Base-by-base conservation (phyloP, 2,797 vertebrate genomes). In the Masticophis lateralis region DNA sequence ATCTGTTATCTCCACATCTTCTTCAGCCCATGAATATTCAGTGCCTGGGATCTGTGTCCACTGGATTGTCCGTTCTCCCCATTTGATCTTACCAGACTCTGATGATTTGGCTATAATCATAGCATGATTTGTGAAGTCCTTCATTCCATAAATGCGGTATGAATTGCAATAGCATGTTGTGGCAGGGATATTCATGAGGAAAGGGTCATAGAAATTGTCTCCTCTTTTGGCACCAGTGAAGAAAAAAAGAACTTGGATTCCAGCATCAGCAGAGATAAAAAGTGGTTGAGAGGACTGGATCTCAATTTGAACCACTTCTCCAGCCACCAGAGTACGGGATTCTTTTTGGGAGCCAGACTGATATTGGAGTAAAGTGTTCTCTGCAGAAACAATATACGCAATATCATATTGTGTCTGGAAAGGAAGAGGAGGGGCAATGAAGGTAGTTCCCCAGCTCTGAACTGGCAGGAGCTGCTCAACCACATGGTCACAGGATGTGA, bases 381-480 rank as follows among this genome's bases (percentile, higher is more conserved):
- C 55, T 56, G 55, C 55, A 4, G 55, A 97, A 93, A 96, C 96
- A 55, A 98, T 18, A 32, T 96, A 98, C 37, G 98, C 1, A 0
- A 95, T 97, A 57, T 98, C 98, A 3, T 51, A 95, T 0, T 13
- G 95, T 0, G 0, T 94, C 95, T 98, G 93, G 0, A 96, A 97
- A n/a, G 90, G 96, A 47, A 98, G 66, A 0, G 98, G 96, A 0
- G 98, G 97, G 5, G 98, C 96, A 0, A 98, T 91, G 89, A 98
- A 99, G 5, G 63, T 95, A 32, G 94, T 96, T 25, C 98, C 98
- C 98, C 98, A 98, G 8, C 86, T 96, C 20, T 89, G 87, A 0
- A 98, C 96, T 0, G 98, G 98, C 1, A 95, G 92, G 60, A 99
- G 98, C 93, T 99, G 98, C 92, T 98, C 98, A 11, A 94, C 97